Base-by-base conservation (phyloP, 2,113 vertebrate genomes). In the Eulacestoma nigropectus region DNA sequence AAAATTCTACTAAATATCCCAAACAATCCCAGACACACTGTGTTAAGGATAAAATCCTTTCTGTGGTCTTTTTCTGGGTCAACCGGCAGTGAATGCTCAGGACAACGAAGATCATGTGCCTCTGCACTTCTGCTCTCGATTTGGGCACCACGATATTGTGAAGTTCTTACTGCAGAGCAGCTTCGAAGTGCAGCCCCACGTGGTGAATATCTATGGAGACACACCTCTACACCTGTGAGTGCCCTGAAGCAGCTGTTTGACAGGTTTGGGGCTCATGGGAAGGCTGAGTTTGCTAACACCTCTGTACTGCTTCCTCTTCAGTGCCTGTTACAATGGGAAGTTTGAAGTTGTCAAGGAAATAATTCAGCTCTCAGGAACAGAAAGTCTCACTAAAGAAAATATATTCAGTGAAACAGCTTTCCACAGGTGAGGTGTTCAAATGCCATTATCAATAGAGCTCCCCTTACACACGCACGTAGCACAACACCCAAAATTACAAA, bases 321-420 rank as follows among this genome's bases (percentile, higher is more conserved):
- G 99, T 33, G 99, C 99, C 10, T 99, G 99, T 57, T 99, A 99
- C 95, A 99, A 98, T 14, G 99, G 99, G 2, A 99, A 99, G 94
- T 98, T 98, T 87, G 98, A 99, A 50, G 98, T 98, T 6, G 98
- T 98, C 74, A 99, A 99, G 95, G 99, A 99, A 96, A 98, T 99
- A 4, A 95, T 99, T 50, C 98, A 99, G 91, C 95, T 98, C 59
- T 98, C 99, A 2, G 99, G 99, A 79, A 98, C 98, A 42, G 99
- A 99, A 72, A 99, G 99, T 63, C 97, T 99, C 88, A 97, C 98
- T 27, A 99, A 99, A 87, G 99, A 99, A 95, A 99, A 99, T 46
- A 99, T 99, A 93, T 99, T 99, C 98, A 99, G 99, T 50, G 99
- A 99, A 97, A 99, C 99, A 2, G 98, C 98, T 57, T 99, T 99